These are phyloP conservation scores for Actinia tenebrosa DNA, from an alignment of 64 coral and sea anemone species.

Conservation along the genomic window DNA sequence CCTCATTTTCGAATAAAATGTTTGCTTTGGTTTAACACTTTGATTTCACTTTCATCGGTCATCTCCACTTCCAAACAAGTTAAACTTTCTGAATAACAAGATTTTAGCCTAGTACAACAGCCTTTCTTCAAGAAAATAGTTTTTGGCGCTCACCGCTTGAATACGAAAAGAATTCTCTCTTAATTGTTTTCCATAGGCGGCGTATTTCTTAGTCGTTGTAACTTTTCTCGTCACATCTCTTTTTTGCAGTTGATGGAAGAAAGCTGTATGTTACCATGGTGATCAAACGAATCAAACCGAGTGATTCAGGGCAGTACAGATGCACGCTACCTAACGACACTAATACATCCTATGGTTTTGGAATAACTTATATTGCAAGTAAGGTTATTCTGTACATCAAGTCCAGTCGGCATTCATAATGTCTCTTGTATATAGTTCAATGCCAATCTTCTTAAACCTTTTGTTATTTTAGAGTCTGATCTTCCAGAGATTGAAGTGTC, in stretches of 20 bases:
- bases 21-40: no score
- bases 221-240: neutral
- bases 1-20: no score
- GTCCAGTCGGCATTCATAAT: no score
- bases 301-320: neutral
- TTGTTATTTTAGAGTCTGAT: neutral
- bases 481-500: conserved; percentile 3
- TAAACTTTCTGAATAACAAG: no score
- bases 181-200: no score
- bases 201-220: no score
- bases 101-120: no score
- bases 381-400: neutral
- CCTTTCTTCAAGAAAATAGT: no score
- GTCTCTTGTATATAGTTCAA: neutral
- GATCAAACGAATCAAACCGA: neutral
- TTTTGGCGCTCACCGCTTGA: no score
- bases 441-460: neutral
- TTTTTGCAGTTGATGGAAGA: neutral
- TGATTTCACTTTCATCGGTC: no score
- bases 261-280: conserved; percentile 7
- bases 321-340: neutral
- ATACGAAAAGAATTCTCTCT: no score
- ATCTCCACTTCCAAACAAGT: no score
- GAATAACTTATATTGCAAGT: conserved; percentile 10
- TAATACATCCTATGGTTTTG: neutral